These are phyloP conservation scores for Plebejus argus DNA, from an alignment of 2,888 invertebrate species.

Conservation along the genomic window DNA sequence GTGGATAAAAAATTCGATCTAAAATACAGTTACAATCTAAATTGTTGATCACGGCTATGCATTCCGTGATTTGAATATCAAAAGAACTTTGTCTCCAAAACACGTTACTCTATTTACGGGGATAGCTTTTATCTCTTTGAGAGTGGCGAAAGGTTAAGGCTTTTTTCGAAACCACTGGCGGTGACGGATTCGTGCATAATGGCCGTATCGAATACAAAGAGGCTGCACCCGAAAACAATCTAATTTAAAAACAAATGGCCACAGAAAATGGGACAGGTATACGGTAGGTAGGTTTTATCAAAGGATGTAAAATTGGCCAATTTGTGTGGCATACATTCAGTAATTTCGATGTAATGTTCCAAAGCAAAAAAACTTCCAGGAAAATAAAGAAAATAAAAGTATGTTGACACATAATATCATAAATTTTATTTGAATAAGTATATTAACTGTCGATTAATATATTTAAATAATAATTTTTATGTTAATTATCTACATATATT, in stretches of 20 bases:
- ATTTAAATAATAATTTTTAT: not conserved
- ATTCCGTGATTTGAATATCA: conserved; percentile 54
- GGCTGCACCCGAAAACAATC: conserved; percentile 55
- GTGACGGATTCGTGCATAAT: conserved; percentile 52
- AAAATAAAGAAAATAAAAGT: not conserved
- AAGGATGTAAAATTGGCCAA: conserved; percentile 13
- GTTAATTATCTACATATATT: not conserved
- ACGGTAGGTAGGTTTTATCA: conserved; percentile 1
- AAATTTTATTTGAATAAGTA: not conserved
- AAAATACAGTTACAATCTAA: conserved; percentile 34
- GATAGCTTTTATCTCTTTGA: conserved; percentile 47
- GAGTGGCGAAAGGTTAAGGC: conserved; percentile 43
- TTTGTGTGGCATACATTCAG: not conserved
- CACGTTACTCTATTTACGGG: conserved; percentile 43
- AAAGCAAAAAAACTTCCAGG: not conserved
- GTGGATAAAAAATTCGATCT: not conserved
- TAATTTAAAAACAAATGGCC: conserved; percentile 58
- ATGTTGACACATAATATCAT: not conserved
- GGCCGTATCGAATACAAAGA: conserved; percentile 51
- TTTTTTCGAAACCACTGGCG: conserved; percentile 44
- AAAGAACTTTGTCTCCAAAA: conserved; percentile 49
- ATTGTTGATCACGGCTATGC: conserved; percentile 40
- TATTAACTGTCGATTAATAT: not conserved
- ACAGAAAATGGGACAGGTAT: conserved; percentile 31
- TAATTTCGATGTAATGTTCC: not conserved